Conservation (phyloP, 1,140 invertebrate species). For the Drosophila lowei region DNA sequence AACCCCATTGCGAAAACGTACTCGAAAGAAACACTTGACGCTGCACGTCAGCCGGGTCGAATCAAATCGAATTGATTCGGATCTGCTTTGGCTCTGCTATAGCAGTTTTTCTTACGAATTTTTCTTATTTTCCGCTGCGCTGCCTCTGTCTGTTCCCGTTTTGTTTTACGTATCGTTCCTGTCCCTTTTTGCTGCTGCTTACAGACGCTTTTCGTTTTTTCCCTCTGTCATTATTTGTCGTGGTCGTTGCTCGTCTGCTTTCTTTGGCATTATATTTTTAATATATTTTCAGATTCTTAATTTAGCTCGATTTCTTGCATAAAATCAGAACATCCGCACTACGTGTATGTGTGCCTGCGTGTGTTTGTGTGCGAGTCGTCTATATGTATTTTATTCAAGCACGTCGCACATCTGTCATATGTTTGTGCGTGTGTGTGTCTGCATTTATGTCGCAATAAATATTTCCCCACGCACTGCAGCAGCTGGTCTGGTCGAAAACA, state of each 20-base stretch:
- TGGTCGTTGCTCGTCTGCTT: conserved; percentile 21
- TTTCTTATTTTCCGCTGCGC: conserved; percentile 28
- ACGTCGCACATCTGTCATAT: conserved; percentile 40
- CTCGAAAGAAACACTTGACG: conserved; percentile 46
- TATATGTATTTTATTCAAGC: conserved; percentile 9
- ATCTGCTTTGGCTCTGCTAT: background rate
- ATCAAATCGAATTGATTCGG: conserved; percentile 7
- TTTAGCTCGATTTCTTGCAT: conserved; percentile 54
- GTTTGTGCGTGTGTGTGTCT: conserved; percentile 19
- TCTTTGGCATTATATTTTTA: conserved; percentile 56
- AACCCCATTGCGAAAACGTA: conserved; percentile 30
- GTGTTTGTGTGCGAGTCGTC: conserved; percentile 10
- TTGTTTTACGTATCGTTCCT: conserved; percentile 10
- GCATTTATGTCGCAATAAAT: conserved; percentile 48
- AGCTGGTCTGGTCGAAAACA: conserved; percentile 2
- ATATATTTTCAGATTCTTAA: conserved; percentile 48
- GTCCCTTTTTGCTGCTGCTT: conserved; percentile 21
- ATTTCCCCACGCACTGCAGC: conserved; percentile 35
- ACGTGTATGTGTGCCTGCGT: conserved; percentile 26
- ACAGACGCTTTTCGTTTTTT: conserved; percentile 17
- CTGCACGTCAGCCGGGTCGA: conserved; percentile 48
- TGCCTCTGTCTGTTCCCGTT: conserved; percentile 21
- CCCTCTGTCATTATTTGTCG: background rate
- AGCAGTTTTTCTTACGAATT: conserved; percentile 8
- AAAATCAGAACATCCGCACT: conserved; percentile 47